These are phyloP conservation scores for Ruditapes philippinarum DNA, from an alignment of 1,140 invertebrate species.

Conservation along the genomic window DNA sequence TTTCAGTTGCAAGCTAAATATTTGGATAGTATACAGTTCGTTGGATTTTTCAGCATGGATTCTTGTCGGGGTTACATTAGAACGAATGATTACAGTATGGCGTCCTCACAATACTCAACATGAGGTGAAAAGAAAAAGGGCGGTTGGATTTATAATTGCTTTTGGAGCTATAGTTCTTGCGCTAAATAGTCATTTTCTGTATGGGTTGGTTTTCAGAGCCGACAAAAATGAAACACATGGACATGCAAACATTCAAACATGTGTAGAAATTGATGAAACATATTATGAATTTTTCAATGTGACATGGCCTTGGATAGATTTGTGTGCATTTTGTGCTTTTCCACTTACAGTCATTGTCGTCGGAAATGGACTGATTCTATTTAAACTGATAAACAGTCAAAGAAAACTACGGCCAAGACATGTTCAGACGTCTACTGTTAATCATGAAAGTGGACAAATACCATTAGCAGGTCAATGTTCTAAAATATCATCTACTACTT, in stretches of 20 bases:
- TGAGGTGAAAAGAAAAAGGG: slow-evolving; percentile 57
- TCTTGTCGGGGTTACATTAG: slow-evolving; percentile 76
- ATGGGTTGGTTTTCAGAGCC: slow-evolving; percentile 42
- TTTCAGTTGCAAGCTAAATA: slow-evolving; percentile 71
- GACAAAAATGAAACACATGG: neutral
- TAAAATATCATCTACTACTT: slow-evolving; percentile 72
- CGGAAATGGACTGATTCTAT: slow-evolving; percentile 43
- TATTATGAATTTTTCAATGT: slow-evolving; percentile 59
- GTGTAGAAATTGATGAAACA: slow-evolving; percentile 5
- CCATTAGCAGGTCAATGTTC: neutral
- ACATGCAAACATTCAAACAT: neutral
- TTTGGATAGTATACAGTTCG: slow-evolving; percentile 71
- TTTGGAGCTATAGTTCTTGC: slow-evolving; percentile 57
- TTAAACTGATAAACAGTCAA: slow-evolving; percentile 55
- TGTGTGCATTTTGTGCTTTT: slow-evolving; percentile 54
- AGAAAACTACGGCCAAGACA: slow-evolving; percentile 10
- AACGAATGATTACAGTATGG: slow-evolving; percentile 76
- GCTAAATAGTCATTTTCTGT: slow-evolving; percentile 75
- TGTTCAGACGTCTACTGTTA: neutral
- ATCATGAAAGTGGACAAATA: neutral
- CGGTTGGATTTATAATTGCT: slow-evolving; percentile 54
- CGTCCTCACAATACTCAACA: slow-evolving; percentile 69
- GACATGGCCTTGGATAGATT: slow-evolving; percentile 64
- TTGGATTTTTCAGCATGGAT: slow-evolving; percentile 78
- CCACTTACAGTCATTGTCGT: slow-evolving; percentile 50